A percentile compares a stretch with the other conserved stretches of the same genome.
phyloP scores from a whole-genome alignment of 2,797 vertebrate genomes.

The Myiotriccus ornatus region DNA sequence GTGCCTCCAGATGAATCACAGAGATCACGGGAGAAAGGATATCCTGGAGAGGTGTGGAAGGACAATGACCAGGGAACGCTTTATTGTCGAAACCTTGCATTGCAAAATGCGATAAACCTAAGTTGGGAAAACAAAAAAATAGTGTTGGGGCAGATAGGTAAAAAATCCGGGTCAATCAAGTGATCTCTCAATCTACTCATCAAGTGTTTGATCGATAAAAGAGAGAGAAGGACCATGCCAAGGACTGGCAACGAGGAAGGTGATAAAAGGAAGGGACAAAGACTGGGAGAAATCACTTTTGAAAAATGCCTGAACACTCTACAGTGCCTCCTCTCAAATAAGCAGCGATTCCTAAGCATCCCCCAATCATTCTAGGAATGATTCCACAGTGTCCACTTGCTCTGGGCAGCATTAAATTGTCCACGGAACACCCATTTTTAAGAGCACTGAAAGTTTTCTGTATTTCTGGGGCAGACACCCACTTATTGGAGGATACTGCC shows the following conservation, averaged over 20 bases:
- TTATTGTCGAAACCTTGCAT: neutral
- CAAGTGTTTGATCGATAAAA: neutral
- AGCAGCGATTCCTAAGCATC: neutral
- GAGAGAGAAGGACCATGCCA: neutral
- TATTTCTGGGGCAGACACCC: neutral
- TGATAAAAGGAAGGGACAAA: neutral
- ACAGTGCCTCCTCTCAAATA: neutral
- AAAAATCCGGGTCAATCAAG: neutral
- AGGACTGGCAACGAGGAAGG: neutral
- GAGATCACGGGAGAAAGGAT: neutral
- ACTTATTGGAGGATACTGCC: neutral
- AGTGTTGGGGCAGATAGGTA: neutral
- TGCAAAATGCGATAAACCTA: neutral
- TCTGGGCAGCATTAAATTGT: neutral
- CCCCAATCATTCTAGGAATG: neutral
- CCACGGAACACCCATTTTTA: neutral
- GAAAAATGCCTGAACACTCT: neutral
- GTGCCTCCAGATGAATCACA: neutral
- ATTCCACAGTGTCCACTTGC: neutral
- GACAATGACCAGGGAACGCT: neutral
- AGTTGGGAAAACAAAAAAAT: neutral
- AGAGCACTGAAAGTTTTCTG: neutral
- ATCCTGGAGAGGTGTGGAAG: neutral
- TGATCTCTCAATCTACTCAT: neutral
- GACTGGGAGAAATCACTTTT: neutral